Evolutionary conservation across 2,113 vertebrate species (phyloP).

Genomic region (Cichladusa arquata): DNA sequence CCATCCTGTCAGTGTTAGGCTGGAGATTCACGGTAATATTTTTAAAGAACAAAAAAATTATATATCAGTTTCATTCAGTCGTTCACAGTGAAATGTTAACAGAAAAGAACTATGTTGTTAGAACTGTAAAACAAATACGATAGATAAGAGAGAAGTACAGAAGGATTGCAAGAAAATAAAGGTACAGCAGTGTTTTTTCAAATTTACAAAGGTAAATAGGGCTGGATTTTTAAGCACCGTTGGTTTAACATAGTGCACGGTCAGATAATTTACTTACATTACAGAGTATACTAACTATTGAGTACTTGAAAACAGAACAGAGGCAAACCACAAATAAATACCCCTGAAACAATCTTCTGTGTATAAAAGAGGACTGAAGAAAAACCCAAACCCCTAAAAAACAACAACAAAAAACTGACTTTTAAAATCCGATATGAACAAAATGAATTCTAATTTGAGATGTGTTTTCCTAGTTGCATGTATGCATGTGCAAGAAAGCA

Average conservation of each 20-base stretch:
- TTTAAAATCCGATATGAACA: neutral
- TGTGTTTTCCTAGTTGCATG: neutral
- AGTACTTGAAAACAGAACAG: neutral
- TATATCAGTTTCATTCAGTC: neutral
- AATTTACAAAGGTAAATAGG: neutral
- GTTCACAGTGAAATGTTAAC: neutral
- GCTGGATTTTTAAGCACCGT: neutral
- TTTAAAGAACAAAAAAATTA: neutral
- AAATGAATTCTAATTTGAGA: neutral
- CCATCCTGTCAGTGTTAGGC: neutral
- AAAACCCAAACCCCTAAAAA: neutral
- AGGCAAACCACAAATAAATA: neutral
- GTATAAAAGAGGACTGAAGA: neutral
- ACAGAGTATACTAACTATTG: neutral
- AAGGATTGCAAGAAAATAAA: neutral
- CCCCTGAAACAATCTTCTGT: rapidly evolving
- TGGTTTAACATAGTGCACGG: neutral
- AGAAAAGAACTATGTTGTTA: neutral
- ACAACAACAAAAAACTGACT: rapidly evolving
- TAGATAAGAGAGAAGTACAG: neutral
- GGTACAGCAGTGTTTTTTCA: neutral
- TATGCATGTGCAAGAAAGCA: neutral
- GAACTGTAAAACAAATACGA: neutral
- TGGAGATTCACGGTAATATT: neutral
- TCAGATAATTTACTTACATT: neutral